Base-by-base conservation (phyloP, 2,113 vertebrate genomes). In the Colius striatus region DNA sequence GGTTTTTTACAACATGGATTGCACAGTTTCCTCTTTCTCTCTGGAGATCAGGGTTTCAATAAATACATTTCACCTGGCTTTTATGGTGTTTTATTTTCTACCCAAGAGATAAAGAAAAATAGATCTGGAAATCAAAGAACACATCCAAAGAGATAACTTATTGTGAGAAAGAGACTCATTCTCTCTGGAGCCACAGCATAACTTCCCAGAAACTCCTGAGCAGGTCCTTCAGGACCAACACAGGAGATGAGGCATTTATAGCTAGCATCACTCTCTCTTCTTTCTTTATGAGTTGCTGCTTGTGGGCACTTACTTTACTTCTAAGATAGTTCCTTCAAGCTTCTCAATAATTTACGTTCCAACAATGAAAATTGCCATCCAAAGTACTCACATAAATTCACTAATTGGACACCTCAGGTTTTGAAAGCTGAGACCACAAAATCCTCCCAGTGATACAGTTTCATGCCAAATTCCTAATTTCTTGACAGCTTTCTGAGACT, bases 11-110 rank as follows among this genome's bases (percentile, higher is more conserved):
- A 79, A 63, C 29, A 8, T 18, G 25, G 77, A 51, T 95, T 96
- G 86, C 86, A 95, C 89, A 13, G 19, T 96, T 97, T 98, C 87
- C 92, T 90, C 29, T 92, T 68, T 96, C 57, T 96, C 97, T 90
- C 94, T 94, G 68, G 94, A 97, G 95, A 94, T 78, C n/a, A 61
- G 26, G 9, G 16, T 92, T 98, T 97, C 96, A 97, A 87, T 92
- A 95, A 97, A 94, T 91, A 84, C 22, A 53, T 94, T 97, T 96
- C 67, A 83, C 25, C 13, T 45, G 30, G 47, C 62, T 95, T 67
- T 90, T 78, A 70, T 30, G 78, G 43, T 53, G 63, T 90, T 96
- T 88, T 87, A 89, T 80, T 96, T 84, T 48, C 80, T 73, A 81
- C 43, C 27, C 81, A 87, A 55, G 58, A 91, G 38, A 91, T 75